Base-by-base conservation (phyloP, 2,888 invertebrate genomes). In the Drosophila aldrichi region DNA sequence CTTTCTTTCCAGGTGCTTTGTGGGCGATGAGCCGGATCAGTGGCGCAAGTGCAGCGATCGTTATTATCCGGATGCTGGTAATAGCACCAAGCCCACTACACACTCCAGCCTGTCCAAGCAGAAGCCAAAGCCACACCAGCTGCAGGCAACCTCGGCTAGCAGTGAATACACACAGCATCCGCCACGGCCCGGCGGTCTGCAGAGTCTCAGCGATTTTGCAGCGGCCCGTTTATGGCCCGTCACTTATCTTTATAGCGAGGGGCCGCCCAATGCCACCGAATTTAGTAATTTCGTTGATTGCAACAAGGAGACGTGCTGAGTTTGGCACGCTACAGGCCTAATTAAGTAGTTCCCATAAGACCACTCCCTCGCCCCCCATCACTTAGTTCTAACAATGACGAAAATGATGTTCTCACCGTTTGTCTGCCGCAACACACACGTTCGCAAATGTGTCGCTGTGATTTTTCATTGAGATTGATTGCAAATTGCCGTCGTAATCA, bases 1-100 rank as follows among this genome's bases (percentile, higher is more conserved):
- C 7, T 1, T 14, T 18, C 7, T 1, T 14, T 18, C 14, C 49
- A 97, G 97, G 97, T 97, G 97, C 88, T 96, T 96, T 91, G 97
- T 97, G 8, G 97, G 97, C 16, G 95, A 95, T 4, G 94, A 94
- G 3, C 94, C 94, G 12, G 96, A 96, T 65, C 97, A 97, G 91
- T 97, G 97, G 97, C 94, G 97, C 10, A 97, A 97, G 9, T 97
- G 97, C 92, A 97, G 96, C 81, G 97, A 97, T 82, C 95, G 95
- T 49, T 97, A 97, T 91, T 96, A 95, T 79, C 97, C 97, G 16
- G 79, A 75, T 3, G 86, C 86, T 54, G 92, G 92, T 57, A 82
- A 92, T 56, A 82, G 83, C 56, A 92, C 91, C 1, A 80, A 82
- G 25, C 46, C 77, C 16, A 12, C 2, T 0, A 78, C 90, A 0